Base-by-base conservation (phyloP, 2,888 invertebrate species). In the Lomographa bimaculata region DNA sequence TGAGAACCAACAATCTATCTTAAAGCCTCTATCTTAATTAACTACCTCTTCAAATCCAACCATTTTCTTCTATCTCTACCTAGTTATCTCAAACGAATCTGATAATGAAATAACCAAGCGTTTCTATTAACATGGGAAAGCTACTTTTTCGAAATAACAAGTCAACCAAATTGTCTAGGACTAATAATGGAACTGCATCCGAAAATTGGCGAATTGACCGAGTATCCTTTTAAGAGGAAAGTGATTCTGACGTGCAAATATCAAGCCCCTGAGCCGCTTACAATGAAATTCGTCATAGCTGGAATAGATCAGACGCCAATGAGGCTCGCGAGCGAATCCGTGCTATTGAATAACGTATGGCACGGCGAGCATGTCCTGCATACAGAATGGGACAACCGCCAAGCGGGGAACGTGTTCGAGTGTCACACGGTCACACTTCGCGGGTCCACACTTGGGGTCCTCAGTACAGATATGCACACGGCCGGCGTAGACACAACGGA, bases 101-200 rank as follows among this genome's bases (percentile, higher is more conserved):
- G n/a, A n/a, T n/a, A n/a, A n/a, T n/a, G n/a, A n/a, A n/a, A n/a
- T n/a, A n/a, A n/a, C n/a, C n/a, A n/a, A n/a, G n/a, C n/a, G n/a
- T n/a, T n/a, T n/a, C n/a, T n/a, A n/a, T n/a, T n/a, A n/a, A n/a
- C n/a, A n/a, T n/a, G n/a, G n/a, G n/a, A n/a, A n/a, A n/a, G n/a
- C n/a, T n/a, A n/a, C n/a, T n/a, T n/a, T n/a, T n/a, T n/a, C n/a
- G n/a, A 18, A 27, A 12, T 35, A 50, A 42, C 23, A 18, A 38
- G 42, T 46, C 32, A 44, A 51, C 34, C 23, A 20, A 54, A 49
- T 54, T 56, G 33, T 41, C 43, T 81, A 86, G 86, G 84, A 53
- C 64, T 85, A 55, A 57, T 82, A 46, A 86, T 86, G 85, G 86
- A 86, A 79, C 78, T 86, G 10, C 80, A 79, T 41, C 84, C 85